Evolutionary conservation across 2,113 vertebrate species (phyloP), one percentile per base, ranked within the genome.

Genomic region (Sander lucioperca): DNA sequence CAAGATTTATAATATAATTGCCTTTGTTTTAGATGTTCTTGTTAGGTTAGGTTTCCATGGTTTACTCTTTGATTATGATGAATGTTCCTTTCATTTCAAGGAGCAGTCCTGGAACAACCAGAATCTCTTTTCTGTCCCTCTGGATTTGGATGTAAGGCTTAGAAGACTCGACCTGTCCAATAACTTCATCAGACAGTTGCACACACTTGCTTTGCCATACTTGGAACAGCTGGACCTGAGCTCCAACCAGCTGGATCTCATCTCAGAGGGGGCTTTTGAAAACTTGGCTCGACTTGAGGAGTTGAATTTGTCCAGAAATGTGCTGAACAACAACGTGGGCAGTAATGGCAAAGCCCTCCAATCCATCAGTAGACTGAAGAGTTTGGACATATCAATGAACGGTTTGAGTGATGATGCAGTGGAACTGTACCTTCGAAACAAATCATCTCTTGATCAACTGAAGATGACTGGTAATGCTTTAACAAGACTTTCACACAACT

Each of bases 131-230:
- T 91, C 84, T 21, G 86, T 97, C 74, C 96, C 96, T 3, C 30
- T 77, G 86, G 87, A 85, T 47, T 80, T 97, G 25, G 74, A 93
- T 77, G 61, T 36, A 51, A 93, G 78, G 45, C 84, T 96, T 4
- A 90, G 89, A 89, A 84, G 89, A 61, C 91, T 97, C 0, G 94
- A 96, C 89, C 88, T 97, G 77, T 96, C 96, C 91, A 92, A 95
- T 89, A 97, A 97, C 88, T 86, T 94, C 88, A 95, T 97, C 87
- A 93, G 85, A 91, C 93, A 90, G 84, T 85, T 97, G 69, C 89
- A 84, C 3, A 73, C 79, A 58, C 77, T 94, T 4, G 79, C 74
- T 50, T 83, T 95, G 64, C 86, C 83, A 79, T 93, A 88, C 66
- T 93, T 97, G 54, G 89, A 94, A 76, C 86, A 93, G 83, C 92